Base-by-base conservation (phyloP, 2,113 vertebrate species). In the human (Homo sapiens) region DNA sequence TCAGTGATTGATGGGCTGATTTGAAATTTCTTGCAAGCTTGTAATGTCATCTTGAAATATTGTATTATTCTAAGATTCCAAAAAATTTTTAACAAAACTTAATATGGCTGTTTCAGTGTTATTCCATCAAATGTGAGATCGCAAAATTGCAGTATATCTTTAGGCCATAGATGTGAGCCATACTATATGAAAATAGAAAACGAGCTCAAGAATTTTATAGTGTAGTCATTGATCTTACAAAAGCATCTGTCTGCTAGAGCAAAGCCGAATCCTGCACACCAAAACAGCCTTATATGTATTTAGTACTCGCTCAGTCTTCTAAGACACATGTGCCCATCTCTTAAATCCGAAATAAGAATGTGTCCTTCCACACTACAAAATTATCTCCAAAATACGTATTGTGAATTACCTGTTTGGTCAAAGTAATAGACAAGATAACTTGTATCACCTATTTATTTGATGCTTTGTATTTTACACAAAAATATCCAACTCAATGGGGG, bases 61-160 rank as follows among this genome's bases (percentile, higher is more conserved):
- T 84, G 11, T n/a, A 66, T 96, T 96, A 89, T 92, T 95, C 89
- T 80, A 93, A 92, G 64, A 97, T 93, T 64, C 68, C 20, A 96
- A 76, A 96, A 64, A 79, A 18, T 1, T 40, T 94, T 89, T 92
- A 96, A 92, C 22, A 45, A 88, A 97, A 90, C 35, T 83, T 92
- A 96, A 92, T 95, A 84, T n/a, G 90, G 40, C 35, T 92, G 40
- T 92, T 93, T 38, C 25, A 89, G 2, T 52, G 3, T 85, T 86
- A 97, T 83, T 78, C 27, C 61, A 96, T 88, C 80, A 96, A 81
- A 79, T n/a, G 38, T 85, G 50, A 93, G 57, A 90, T 85, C 8
- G 11, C 72, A 96, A 97, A 96, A 84, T 64, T 76, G 14, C 20
- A 61, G n/a, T 86, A 3, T 91, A 89, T 96, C 66, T 73, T 82